Evolutionary conservation across 1,140 invertebrate genomes (phyloP).

Genomic region (Diuraphis noxia): DNA sequence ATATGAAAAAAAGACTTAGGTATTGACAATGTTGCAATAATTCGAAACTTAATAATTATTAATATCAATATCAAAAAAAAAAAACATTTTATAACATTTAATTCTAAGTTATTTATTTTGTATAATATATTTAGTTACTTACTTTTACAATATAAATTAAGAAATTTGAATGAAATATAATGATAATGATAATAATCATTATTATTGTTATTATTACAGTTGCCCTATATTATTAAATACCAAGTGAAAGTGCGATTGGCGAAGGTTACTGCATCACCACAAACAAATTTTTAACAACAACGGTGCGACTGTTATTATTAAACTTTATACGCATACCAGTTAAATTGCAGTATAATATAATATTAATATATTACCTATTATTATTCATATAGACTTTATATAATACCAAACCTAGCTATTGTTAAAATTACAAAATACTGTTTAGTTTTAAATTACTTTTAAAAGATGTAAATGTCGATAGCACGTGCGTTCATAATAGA

Average conservation of each 20-base stretch:
- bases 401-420: not conserved
- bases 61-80: not conserved
- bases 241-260: conserved; percentile 25
- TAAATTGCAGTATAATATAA: not conserved
- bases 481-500: conserved; percentile 21
- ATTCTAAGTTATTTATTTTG: not conserved
- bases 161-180: conserved; percentile 6
- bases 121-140: not conserved
- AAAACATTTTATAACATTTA: not conserved
- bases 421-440: conserved; percentile 13
- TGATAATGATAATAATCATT: not conserved
- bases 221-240: conserved; percentile 15
- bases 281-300: not conserved
- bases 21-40: not conserved
- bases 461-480: conserved; percentile 7
- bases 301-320: not conserved
- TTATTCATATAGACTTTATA: not conserved
- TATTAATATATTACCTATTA: conserved; percentile 2
- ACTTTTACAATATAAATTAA: not conserved
- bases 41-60: not conserved
- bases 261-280: conserved; percentile 28
- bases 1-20: not conserved
- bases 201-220: conserved; percentile 15
- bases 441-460: conserved; percentile 24
- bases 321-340: not conserved